Percentiles rank a stretch among this genome's conserved stretches.
Evolutionary conservation across 2,113 vertebrate genomes (phyloP).

Genomic region (Ramphastos sulfuratus): DNA sequence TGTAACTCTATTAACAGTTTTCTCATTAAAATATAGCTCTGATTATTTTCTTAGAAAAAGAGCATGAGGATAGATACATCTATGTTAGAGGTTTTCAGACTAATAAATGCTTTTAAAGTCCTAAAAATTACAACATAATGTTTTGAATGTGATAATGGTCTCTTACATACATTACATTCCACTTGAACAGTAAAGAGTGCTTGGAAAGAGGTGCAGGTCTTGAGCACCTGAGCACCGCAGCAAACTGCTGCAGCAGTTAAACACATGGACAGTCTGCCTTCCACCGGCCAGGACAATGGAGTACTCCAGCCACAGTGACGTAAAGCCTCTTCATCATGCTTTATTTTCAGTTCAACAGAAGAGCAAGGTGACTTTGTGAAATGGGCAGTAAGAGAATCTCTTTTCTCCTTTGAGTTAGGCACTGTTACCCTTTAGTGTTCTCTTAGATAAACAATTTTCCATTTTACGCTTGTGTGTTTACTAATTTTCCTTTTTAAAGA

Average conservation of each 20-base stretch:
- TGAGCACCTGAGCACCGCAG: not conserved
- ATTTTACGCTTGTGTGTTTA: not conserved
- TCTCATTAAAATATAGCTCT: not conserved
- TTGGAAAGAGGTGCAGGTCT: not conserved
- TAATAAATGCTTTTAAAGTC: not conserved
- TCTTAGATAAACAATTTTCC: not conserved
- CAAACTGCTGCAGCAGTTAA: not conserved
- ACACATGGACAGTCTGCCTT: not conserved
- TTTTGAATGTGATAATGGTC: not conserved
- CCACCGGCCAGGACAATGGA: not conserved
- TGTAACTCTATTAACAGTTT: not conserved
- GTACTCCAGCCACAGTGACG: not conserved
- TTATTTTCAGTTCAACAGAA: not conserved
- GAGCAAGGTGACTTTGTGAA: not conserved
- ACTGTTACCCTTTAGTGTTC: not conserved
- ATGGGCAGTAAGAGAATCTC: not conserved
- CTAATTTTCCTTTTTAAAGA: not conserved
- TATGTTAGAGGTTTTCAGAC: not conserved
- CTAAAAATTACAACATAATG: not conserved
- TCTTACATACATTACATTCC: not conserved
- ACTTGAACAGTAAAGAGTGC: not conserved
- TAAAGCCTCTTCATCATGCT: not conserved
- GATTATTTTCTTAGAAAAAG: not conserved
- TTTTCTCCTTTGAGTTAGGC: not conserved
- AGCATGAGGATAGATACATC: not conserved